Evolutionary conservation across 2,797 vertebrate species (phyloP).

Genomic region (Cirrhinus molitorella): DNA sequence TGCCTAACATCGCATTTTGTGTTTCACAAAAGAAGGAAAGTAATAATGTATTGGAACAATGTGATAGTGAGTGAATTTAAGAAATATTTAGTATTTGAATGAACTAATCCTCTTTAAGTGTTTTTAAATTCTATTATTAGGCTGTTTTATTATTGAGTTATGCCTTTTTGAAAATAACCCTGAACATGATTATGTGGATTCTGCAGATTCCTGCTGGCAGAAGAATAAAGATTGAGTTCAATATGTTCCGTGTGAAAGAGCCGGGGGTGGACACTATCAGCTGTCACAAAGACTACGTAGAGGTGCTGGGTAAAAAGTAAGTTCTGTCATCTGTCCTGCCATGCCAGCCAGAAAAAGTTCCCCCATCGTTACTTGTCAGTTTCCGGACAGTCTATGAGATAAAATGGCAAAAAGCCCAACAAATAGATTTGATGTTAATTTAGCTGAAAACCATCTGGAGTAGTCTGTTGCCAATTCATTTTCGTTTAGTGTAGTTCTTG

Average conservation of each 20-base stretch:
- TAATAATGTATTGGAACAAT: neutral
- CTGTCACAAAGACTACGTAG: constrained; percentile 83
- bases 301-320: constrained; percentile 76
- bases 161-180: neutral
- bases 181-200: constrained; percentile 17
- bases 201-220: constrained; percentile 71
- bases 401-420: neutral
- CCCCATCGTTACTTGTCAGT: neutral
- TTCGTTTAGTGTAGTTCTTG: neutral
- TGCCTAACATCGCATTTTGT: no score
- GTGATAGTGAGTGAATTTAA: neutral
- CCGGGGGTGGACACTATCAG: constrained; percentile 70
- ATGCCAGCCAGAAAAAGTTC: neutral
- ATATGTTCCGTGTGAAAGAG: constrained; percentile 82
- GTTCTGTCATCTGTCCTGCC: constrained; percentile 8
- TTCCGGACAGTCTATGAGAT: neutral
- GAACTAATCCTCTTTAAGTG: neutral
- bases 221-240: constrained; percentile 76
- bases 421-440: neutral
- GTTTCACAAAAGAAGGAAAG: neutral
- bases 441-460: neutral
- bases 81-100: neutral
- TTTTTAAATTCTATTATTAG: neutral
- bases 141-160: neutral
- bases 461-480: neutral